Evolutionary conservation across 2,888 invertebrate species (phyloP).

Genomic region (Cyrtodaria siliqua): DNA sequence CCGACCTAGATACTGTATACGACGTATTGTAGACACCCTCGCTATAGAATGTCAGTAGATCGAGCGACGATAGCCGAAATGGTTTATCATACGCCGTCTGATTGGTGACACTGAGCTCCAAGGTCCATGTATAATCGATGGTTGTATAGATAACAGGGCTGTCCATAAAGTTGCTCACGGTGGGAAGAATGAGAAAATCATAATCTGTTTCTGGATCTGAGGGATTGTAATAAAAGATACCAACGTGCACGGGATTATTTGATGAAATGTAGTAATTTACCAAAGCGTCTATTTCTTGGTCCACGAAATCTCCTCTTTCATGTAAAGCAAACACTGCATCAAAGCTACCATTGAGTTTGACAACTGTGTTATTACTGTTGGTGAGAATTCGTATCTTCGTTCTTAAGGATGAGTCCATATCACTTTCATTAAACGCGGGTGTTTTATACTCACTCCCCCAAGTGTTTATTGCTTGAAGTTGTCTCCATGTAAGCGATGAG

Average conservation of each 20-base stretch:
- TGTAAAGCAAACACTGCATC: slow-evolving; percentile 12
- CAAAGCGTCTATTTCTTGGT: slow-evolving; percentile 8
- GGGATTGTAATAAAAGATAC: slow-evolving; percentile 5
- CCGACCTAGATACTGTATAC: too few relatives aligned
- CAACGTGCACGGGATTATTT: slow-evolving; percentile 23
- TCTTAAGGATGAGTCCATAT: background rate
- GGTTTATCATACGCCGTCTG: too few relatives aligned
- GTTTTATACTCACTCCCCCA: slow-evolving; percentile 33
- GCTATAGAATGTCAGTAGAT: too few relatives aligned
- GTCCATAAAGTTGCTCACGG: slow-evolving; percentile 16
- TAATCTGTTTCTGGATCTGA: background rate
- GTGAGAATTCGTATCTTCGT: slow-evolving; percentile 24
- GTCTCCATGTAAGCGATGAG: slow-evolving; percentile 23
- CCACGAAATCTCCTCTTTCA: slow-evolving; percentile 32
- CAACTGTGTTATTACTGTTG: slow-evolving; percentile 31
- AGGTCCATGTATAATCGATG: too few relatives aligned
- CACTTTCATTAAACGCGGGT: slow-evolving; percentile 4
- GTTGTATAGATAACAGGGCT: background rate
- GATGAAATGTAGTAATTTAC: slow-evolving; percentile 15
- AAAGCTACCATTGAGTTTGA: slow-evolving; percentile 23
- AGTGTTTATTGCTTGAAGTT: slow-evolving; percentile 29
- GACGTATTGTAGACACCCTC: too few relatives aligned
- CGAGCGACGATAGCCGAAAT: too few relatives aligned
- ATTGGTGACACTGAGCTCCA: too few relatives aligned
- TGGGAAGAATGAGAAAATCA: too few relatives aligned